phyloP scores from a whole-genome alignment of 2,888 invertebrate species.

The Parasteatoda lunata region DNA sequence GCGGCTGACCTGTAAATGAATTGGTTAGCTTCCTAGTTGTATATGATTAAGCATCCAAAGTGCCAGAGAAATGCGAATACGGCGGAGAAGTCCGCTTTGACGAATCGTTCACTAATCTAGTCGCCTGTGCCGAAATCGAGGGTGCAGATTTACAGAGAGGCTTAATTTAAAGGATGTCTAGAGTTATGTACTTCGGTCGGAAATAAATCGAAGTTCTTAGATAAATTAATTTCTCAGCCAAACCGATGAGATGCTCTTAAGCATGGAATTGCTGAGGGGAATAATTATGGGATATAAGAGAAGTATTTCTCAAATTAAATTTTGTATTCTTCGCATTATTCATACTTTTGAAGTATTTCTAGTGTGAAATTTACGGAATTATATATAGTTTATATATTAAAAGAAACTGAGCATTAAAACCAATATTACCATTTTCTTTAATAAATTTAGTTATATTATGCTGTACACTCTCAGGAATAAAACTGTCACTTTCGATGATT shows the following conservation, averaged over 20 bases:
- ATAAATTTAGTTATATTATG: no score
- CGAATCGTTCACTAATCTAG: conserved; percentile 57
- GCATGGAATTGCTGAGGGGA: no score
- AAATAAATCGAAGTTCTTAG: background rate
- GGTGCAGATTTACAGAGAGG: conserved; percentile 5
- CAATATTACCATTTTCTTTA: no score
- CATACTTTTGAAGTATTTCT: no score
- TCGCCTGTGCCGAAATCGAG: conserved; percentile 23
- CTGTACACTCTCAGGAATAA: no score
- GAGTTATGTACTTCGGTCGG: conserved; percentile 24
- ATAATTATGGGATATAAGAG: no score
- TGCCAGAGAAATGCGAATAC: conserved; percentile 37
- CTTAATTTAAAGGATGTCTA: conserved; percentile 38
- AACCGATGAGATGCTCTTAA: background rate
- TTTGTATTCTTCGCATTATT: no score
- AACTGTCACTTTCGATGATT: no score
- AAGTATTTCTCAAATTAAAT: no score
- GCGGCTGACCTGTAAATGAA: conserved; percentile 4
- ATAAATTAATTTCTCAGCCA: conserved; percentile 47
- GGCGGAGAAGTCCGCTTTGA: conserved; percentile 34
- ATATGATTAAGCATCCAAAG: conserved; percentile 39
- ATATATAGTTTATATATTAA: no score
- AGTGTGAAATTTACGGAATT: no score
- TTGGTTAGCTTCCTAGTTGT: conserved; percentile 2
- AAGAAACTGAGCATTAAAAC: no score